Percentiles rank a stretch among this genome's conserved stretches.
Conservation (phyloP, 1,140 invertebrate species). For the Leptinotarsa undecemlineata region DNA sequence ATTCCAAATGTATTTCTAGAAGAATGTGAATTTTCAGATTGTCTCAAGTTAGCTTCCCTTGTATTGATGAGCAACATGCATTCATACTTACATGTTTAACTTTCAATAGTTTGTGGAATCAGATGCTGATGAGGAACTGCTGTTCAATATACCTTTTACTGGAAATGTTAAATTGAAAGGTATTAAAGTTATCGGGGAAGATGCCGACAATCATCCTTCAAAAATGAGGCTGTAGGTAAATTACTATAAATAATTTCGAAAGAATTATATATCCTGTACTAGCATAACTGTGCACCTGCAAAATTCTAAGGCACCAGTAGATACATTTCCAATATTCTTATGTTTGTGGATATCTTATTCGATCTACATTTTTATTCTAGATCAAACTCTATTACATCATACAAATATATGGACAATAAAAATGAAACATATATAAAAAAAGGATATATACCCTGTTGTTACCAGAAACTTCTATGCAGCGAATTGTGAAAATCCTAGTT, state of each 20-base stretch:
- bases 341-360: too few relatives aligned
- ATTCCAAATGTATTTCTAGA: not conserved
- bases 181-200: conserved; percentile 85
- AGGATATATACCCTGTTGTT: too few relatives aligned
- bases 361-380: too few relatives aligned
- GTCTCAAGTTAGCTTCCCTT: not conserved
- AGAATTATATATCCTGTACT: too few relatives aligned
- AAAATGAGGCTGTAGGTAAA: conserved; percentile 80
- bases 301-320: too few relatives aligned
- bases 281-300: too few relatives aligned
- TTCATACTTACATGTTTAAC: conserved; percentile 42
- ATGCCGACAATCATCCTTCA: conserved; percentile 80
- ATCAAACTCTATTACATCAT: too few relatives aligned
- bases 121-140: conserved; percentile 90
- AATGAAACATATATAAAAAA: too few relatives aligned
- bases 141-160: conserved; percentile 95
- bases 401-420: too few relatives aligned
- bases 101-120: conserved; percentile 84
- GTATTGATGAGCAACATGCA: conserved; percentile 30
- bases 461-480: too few relatives aligned
- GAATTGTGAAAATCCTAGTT: too few relatives aligned
- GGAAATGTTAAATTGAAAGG: conserved; percentile 95
- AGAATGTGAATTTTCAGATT: conserved; percentile 1
- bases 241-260: not conserved
- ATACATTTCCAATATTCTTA: too few relatives aligned